These are phyloP conservation scores for Ceryle rudis DNA, from an alignment of 2,797 vertebrate species.

Conservation along the genomic window DNA sequence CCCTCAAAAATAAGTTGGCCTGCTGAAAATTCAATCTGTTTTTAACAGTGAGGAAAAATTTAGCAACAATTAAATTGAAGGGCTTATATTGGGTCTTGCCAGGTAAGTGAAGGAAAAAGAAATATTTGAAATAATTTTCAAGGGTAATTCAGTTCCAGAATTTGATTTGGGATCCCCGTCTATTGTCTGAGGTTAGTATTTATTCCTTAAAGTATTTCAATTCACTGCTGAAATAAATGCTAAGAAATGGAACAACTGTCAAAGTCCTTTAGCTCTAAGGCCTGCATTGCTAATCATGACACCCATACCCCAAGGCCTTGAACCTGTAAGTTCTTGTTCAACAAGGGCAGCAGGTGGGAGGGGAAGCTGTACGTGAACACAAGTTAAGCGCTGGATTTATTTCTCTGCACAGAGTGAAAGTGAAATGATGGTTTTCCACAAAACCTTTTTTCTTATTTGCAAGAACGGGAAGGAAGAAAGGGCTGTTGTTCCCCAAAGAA, in stretches of 20 bases:
- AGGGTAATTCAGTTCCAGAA: background rate
- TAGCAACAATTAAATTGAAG: background rate
- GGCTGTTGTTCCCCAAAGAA: background rate
- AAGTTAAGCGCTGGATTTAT: background rate
- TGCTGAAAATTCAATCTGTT: background rate
- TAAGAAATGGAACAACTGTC: background rate
- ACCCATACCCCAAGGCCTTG: background rate
- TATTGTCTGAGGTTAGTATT: background rate
- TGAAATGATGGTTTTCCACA: background rate
- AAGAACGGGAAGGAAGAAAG: background rate
- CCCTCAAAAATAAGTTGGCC: background rate
- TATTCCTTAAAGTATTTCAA: constrained; percentile 14
- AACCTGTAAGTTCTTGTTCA: background rate
- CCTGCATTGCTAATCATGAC: background rate
- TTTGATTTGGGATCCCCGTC: background rate
- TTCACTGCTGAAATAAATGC: constrained; percentile 5
- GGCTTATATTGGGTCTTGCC: background rate
- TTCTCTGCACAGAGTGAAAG: background rate
- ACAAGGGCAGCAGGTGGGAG: background rate
- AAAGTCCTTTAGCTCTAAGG: background rate
- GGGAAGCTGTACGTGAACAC: background rate
- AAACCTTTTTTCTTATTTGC: background rate
- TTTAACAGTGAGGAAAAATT: background rate
- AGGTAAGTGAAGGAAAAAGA: background rate
- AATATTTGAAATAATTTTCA: constrained; percentile 16